Conservation (phyloP, 2,113 vertebrate species). For the Callochromis pleurospilus region DNA sequence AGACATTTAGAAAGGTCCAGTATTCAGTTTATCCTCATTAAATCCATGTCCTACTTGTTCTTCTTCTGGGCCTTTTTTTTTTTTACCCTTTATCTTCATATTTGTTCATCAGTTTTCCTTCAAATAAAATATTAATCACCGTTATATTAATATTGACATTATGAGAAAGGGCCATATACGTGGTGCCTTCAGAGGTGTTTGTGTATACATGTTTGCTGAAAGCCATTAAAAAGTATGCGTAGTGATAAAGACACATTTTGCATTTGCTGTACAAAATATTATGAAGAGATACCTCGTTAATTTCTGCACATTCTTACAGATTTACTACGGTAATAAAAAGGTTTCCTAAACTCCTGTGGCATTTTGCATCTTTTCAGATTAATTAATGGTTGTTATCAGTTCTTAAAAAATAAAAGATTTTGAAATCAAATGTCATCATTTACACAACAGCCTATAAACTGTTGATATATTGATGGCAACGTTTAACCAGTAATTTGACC, state of each 20-base stretch:
- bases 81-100: not conserved
- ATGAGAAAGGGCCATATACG: not conserved
- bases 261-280: not conserved
- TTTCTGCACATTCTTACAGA: not conserved
- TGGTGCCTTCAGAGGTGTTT: not conserved
- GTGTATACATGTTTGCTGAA: not conserved
- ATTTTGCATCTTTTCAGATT: not conserved
- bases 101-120: not conserved
- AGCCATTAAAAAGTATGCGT: fast-evolving
- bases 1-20: not conserved
- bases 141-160: not conserved
- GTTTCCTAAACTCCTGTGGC: not conserved
- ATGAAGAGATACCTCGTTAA: not conserved
- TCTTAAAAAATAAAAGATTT: not conserved
- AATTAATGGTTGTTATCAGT: not conserved
- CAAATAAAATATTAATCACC: not conserved
- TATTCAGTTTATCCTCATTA: not conserved
- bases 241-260: not conserved
- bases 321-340: not conserved
- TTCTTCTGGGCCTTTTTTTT: not conserved
- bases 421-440: not conserved
- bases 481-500: not conserved
- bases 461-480: not conserved
- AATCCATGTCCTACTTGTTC: not conserved
- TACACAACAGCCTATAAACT: not conserved